Evolutionary conservation across 1,140 invertebrate genomes (phyloP), one percentile per base, ranked within the genome.

Genomic region (Orchesella cincta): DNA sequence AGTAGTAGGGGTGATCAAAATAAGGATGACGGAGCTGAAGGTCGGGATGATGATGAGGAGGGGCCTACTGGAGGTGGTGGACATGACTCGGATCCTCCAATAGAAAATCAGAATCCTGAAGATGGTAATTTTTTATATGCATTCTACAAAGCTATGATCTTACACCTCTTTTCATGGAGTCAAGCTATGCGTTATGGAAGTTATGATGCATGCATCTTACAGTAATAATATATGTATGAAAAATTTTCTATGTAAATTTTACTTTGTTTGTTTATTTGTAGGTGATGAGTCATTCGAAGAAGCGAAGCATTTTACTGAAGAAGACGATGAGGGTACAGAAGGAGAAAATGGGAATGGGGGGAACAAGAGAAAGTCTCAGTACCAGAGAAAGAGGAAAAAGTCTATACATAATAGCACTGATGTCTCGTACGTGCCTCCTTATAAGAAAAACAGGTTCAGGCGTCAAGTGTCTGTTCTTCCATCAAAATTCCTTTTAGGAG

Each of bases 401-500:
- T 80, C 80, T 26, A 77, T 77, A 0, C 33, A 34, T 20, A 34
- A 62, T 20, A 51, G 35, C 29, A 29, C 74, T 18, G 75, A 67
- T 76, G 79, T 54, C 31, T 70, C 29, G 23, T 82, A 82, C 77
- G 57, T 82, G 18, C 81, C 81, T 29, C 78, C 78, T 18, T 78
- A 80, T 26, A 82, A 80, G 51, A 78, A 78, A 33, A 36, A 70
- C 73, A 57, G 77, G 0, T 78, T 62, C 64, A 23, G 79, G 0
- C 67, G 79, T 29, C 78, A 80, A 64, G 23, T 54, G 26, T 80
- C 76, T 64, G 91, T 94, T 78, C 90, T 94, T 36, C 94, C 95
- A 0, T 96, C 94, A 1, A 97, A 97, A 86, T 98, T 98, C 87
- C 87, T 98, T 5, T 88, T 98, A 0, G 96, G 96, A 71, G 96